Percentiles rank a stretch among this genome's conserved stretches.
phyloP scores from a whole-genome alignment of 2,797 vertebrate genomes.

The Pipistrellus pipistrellus region DNA sequence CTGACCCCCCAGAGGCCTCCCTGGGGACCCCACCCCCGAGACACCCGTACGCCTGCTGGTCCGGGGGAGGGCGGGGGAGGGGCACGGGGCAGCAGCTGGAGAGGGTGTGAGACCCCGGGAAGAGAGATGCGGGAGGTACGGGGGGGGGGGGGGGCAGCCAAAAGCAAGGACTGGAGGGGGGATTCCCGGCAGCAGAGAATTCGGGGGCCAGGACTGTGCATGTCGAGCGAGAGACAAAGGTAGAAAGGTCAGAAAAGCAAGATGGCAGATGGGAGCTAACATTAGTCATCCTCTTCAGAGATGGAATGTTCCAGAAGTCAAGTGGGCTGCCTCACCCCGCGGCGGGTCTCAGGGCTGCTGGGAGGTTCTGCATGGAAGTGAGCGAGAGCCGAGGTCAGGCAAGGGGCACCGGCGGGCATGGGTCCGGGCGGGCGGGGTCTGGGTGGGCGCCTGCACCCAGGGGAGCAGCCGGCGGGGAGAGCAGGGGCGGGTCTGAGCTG shows the following conservation, averaged over 20 bases:
- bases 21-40: too few relatives aligned
- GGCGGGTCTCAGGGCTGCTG: background rate
- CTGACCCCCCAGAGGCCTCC: background rate
- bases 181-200: background rate
- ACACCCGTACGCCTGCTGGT: rapidly evolving
- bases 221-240: background rate
- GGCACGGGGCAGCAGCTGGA: background rate
- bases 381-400: background rate
- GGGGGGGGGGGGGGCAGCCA: too few relatives aligned
- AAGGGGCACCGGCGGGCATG: rapidly evolving
- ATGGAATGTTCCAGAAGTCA: background rate
- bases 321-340: background rate
- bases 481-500: too few relatives aligned
- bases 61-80: background rate
- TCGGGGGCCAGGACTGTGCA: background rate
- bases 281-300: background rate
- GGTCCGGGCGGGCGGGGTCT: too few relatives aligned
- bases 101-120: background rate
- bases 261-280: background rate
- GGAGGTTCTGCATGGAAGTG: rapidly evolving
- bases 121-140: background rate
- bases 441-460: too few relatives aligned
- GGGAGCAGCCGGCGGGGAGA: too few relatives aligned
- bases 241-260: background rate
- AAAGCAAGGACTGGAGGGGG: background rate